Base-by-base conservation (phyloP, 1,140 invertebrate genomes). In the Metaphire vulgaris region DNA sequence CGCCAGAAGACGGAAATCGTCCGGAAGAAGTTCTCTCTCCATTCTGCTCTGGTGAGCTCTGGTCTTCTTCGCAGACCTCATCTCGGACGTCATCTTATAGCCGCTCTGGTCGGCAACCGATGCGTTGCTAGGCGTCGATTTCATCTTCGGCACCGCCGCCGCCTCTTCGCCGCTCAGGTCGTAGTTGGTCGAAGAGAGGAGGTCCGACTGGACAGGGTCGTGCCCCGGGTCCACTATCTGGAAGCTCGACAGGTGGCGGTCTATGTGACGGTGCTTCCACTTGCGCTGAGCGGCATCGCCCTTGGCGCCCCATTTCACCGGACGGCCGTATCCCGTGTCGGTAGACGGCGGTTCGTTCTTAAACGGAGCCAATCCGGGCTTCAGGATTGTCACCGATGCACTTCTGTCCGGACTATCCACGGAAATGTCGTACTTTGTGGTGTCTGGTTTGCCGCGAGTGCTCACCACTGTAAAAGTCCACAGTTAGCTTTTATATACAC, bases 241-340 rank as follows among this genome's bases (percentile, higher is more conserved):
- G 41, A 56, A 56, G 41, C 72, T 73, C 26, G 72, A 73, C 15
- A 73, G 72, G 33, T 73, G 72, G 33, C 72, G 33, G 34, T 73
- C 33, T n/a, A 73, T 73, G 72, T 73, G 72, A 34, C 72, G 72
- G 26, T 73, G 72, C n/a, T 73, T 73, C 72, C 72, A 73, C 33
- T 73, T 73, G 31, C 34, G 72, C 26, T 73, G 72, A 2, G 41
- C 41, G 6, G 41, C 21, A 21, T 56, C 41, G 41, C 41, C 41
- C 21, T 56, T 56, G 6, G 6, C 41, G 21, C 41, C 41, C 41
- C 21, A 12, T 6, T 56, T 56, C 6, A 21, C 41, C 41, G 6
- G 41, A 12, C 41, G 41, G 21, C 41, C 41, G 41, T 56, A 56
- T 12, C 41, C 41, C 6, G 21, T 6, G 41, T 56, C 41, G 21